Conservation (phyloP, 2,888 invertebrate species). For the Dichetophora obliterata region DNA sequence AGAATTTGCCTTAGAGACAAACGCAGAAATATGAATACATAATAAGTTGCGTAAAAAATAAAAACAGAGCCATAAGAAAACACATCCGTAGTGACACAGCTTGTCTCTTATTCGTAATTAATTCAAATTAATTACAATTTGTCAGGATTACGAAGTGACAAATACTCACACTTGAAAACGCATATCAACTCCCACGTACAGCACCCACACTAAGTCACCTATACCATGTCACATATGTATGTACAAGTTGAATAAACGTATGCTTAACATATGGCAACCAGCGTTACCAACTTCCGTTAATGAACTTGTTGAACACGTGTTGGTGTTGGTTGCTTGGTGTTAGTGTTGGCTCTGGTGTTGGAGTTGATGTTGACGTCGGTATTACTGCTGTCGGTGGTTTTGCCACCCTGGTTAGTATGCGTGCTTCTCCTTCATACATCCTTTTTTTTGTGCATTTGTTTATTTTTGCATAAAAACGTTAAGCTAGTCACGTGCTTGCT, state of each 20-base stretch:
- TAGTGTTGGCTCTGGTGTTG: background rate
- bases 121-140: constrained; percentile 65
- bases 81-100: background rate
- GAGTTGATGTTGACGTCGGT: background rate
- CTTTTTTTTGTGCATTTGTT: background rate
- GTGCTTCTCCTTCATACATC: background rate
- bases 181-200: constrained; percentile 34
- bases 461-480: background rate
- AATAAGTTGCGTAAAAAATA: background rate
- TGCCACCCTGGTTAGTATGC: background rate
- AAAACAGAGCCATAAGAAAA: too few relatives aligned
- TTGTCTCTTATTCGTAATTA: constrained; percentile 55
- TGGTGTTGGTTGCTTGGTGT: constrained; percentile 1
- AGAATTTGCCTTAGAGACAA: background rate
- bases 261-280: background rate
- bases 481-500: background rate
- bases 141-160: constrained; percentile 60
- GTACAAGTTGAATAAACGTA: background rate
- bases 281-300: constrained; percentile 7
- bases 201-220: constrained; percentile 43
- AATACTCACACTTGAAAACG: constrained; percentile 27
- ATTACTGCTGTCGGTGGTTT: background rate
- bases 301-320: constrained; percentile 29
- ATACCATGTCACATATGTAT: background rate
- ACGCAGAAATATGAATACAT: background rate